A percentile compares a stretch with the other conserved stretches of the same genome.
These are phyloP conservation scores for Labia minor DNA, from an alignment of 2,888 invertebrate species.

Conservation along the genomic window DNA sequence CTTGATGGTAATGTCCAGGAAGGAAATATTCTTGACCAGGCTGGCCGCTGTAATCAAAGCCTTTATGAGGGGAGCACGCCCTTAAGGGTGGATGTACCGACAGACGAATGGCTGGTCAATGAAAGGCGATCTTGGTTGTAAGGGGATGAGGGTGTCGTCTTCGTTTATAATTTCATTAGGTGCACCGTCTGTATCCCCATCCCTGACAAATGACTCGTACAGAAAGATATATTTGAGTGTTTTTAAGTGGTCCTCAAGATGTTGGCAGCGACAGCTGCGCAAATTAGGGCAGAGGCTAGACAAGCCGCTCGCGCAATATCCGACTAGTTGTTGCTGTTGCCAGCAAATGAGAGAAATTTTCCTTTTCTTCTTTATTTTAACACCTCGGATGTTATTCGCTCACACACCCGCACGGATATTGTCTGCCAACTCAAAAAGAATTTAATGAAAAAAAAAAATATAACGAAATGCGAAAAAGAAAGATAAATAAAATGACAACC, in stretches of 20 bases:
- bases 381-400: neutral
- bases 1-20: neutral
- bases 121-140: neutral
- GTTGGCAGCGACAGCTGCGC: neutral
- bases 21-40: conserved; percentile 8
- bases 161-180: conserved; percentile 9
- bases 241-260: neutral
- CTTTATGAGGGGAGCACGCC: neutral
- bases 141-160: neutral
- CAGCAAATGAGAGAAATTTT: neutral
- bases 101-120: neutral
- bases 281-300: neutral
- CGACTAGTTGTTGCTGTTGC: neutral
- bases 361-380: neutral
- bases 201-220: neutral
- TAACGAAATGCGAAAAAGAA: too few relatives aligned
- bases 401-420: too few relatives aligned
- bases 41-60: conserved; percentile 1
- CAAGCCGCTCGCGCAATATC: neutral
- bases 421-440: too few relatives aligned
- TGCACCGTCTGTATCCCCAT: neutral
- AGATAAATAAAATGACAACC: too few relatives aligned
- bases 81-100: neutral
- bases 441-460: too few relatives aligned
- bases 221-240: neutral